These are phyloP conservation scores for Deilephila porcellus DNA, from an alignment of 2,888 invertebrate genomes.

Conservation along the genomic window DNA sequence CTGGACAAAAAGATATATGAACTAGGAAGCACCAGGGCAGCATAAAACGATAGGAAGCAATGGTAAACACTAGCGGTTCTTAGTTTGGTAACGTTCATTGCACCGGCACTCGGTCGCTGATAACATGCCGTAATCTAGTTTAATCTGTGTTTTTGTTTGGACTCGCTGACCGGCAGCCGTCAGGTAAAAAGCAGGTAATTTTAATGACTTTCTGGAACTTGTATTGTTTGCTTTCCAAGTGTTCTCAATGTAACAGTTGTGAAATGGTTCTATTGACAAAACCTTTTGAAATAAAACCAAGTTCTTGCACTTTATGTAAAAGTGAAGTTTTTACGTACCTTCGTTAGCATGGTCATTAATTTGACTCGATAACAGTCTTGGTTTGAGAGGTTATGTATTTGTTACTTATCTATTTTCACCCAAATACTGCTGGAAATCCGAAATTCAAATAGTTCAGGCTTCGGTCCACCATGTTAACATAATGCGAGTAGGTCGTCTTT, in stretches of 20 bases:
- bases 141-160: conserved; percentile 28
- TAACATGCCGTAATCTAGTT: conserved; percentile 29
- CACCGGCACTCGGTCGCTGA: conserved; percentile 21
- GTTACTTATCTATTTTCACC: no score
- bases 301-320: no score
- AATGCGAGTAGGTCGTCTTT: no score
- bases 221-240: conserved; percentile 20
- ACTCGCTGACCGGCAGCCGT: conserved; percentile 22
- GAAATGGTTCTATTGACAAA: conserved; percentile 4
- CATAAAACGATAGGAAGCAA: background rate
- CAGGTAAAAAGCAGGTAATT: conserved; percentile 23
- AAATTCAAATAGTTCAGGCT: no score
- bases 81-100: conserved; percentile 24
- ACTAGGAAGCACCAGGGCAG: background rate
- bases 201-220: conserved; percentile 29
- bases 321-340: no score
- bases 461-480: no score
- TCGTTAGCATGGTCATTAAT: no score
- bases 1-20: background rate
- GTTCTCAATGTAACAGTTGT: conserved; percentile 26
- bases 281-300: background rate
- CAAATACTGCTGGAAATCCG: no score
- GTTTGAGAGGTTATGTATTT: no score
- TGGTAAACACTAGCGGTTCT: background rate
- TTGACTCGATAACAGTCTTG: no score